Base-by-base conservation (phyloP, 1,140 invertebrate genomes). In the Drosophila mojavensis region DNA sequence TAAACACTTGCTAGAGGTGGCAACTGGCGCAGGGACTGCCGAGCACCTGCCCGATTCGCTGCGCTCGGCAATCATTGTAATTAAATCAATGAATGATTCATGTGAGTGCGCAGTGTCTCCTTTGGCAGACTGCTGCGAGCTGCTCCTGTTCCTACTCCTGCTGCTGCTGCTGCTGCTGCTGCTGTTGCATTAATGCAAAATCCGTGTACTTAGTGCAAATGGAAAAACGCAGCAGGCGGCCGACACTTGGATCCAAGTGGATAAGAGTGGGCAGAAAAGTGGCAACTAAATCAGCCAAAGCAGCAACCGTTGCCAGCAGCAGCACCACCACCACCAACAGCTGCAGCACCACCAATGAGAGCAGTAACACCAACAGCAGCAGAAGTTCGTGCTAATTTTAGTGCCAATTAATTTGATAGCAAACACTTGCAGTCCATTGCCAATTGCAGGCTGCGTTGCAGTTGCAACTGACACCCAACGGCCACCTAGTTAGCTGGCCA, bases 51-150 rank as follows among this genome's bases (percentile, higher is more conserved):
- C 53, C 39, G 33, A 53, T 45, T 26, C 70, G 47, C 36, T 65
- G 55, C 68, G 53, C 59, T 63, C 48, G 62, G 84, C 83, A 88
- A 89, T 88, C 83, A 88, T 88, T 88, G 83, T 88, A 89, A 88
- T 89, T 86, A 88, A 88, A 88, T 88, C 83, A 88, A 88, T 88
- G 83, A 88, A 88, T 88, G 84, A 89, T 88, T 88, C 83, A 88
- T 88, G 83, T 83, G 83, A 88, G 83, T 88, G 83, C 75, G 70
- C 64, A 20, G 70, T 73, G 70, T 73, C 70, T 73, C 70, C 64
- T 55, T 73, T 67, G n/a, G 17, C 48, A 17, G 20, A 36, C 17
- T 53, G 2, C 1, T 24, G 20, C 20, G 20, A 13, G 53, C 1
- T 55, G 41, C 13, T 53, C 62, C 30, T 66, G 24, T 24, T 56